Evolutionary conservation across 2,888 invertebrate species (phyloP).

Genomic region (Lasiommata megera): DNA sequence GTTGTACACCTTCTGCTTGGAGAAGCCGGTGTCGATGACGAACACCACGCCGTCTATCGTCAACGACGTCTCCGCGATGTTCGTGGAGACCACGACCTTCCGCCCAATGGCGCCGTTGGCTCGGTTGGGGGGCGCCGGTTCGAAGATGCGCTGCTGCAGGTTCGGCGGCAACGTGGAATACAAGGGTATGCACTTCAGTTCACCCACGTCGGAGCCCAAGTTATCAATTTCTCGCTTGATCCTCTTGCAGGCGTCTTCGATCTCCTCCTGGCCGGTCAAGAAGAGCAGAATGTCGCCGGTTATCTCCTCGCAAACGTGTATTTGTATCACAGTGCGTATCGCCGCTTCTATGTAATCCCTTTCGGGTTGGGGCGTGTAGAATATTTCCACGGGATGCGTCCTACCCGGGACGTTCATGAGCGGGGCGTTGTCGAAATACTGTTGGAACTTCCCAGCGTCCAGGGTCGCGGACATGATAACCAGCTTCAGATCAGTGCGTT

Average conservation of each 20-base stretch:
- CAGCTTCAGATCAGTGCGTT: slow-evolving; percentile 95
- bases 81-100: slow-evolving; percentile 98
- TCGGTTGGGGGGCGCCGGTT: slow-evolving; percentile 95
- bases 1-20: slow-evolving; percentile 98
- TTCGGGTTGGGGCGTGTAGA: slow-evolving; percentile 99
- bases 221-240: slow-evolving; percentile 97
- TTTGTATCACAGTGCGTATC: slow-evolving; percentile 96
- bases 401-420: slow-evolving; percentile 97
- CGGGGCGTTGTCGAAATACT: slow-evolving; percentile 99
- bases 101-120: slow-evolving; percentile 94
- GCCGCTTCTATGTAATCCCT: slow-evolving; percentile 98
- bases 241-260: slow-evolving; percentile 99
- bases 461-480: slow-evolving; percentile 99
- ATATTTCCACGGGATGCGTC: slow-evolving; percentile 85
- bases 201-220: slow-evolving; percentile 97
- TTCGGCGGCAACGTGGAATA: slow-evolving; percentile 99
- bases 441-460: slow-evolving; percentile 99
- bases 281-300: slow-evolving; percentile 96
- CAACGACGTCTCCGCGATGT: slow-evolving; percentile 99
- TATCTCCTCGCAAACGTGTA: slow-evolving; percentile 97
- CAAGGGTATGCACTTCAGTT: slow-evolving; percentile 98
- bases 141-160: slow-evolving; percentile 98
- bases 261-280: slow-evolving; percentile 92
- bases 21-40: slow-evolving; percentile 99
- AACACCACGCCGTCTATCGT: slow-evolving; percentile 99